Evolutionary conservation across 2,113 vertebrate species (phyloP).

Genomic region (Laticauda laticaudata): DNA sequence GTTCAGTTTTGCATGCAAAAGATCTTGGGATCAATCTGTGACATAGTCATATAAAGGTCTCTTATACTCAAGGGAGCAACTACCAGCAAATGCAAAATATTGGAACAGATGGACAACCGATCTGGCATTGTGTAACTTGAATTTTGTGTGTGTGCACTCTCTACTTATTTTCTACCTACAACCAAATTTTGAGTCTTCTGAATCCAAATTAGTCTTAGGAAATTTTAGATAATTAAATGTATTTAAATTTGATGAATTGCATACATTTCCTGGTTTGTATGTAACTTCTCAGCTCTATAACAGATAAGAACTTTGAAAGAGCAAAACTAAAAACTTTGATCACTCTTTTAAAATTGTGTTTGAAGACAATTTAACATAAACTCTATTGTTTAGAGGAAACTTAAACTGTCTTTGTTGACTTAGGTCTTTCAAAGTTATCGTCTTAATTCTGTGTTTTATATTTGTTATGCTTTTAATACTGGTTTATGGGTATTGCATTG

Average conservation of each 20-base stretch:
- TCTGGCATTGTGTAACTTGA: neutral
- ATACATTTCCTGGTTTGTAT: neutral
- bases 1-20: neutral
- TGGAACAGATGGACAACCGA: neutral
- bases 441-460: neutral
- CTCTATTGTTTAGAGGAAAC: neutral
- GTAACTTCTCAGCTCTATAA: neutral
- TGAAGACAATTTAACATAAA: neutral
- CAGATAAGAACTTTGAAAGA: neutral
- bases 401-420: neutral
- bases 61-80: neutral
- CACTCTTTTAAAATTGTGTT: neutral
- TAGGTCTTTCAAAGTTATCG: neutral
- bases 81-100: neutral
- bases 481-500: neutral
- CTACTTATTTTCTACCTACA: neutral
- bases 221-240: neutral
- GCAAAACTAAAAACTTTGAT: neutral
- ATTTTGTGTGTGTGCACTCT: neutral
- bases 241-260: neutral
- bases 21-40: neutral
- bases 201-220: neutral
- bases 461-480: neutral
- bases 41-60: neutral
- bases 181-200: neutral